A percentile compares a stretch with the other conserved stretches of the same genome.
phyloP scores from a whole-genome alignment of 1,140 invertebrate genomes.

The Neodiprion pinetum region DNA sequence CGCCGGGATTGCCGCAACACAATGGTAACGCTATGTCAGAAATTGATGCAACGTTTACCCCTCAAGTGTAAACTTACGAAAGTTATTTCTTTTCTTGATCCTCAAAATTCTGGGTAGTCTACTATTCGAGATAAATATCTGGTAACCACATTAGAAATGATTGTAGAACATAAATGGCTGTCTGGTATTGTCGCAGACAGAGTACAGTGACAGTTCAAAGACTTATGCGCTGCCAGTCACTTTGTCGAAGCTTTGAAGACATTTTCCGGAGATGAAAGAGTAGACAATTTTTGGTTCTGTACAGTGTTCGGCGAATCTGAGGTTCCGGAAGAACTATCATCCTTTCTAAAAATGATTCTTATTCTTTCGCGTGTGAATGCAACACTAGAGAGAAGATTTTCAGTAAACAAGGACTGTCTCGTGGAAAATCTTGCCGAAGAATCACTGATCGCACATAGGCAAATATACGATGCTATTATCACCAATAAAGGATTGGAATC shows the following conservation, averaged over 20 bases:
- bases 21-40: conserved; percentile 18
- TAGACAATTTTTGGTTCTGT: conserved; percentile 27
- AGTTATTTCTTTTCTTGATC: conserved; percentile 27
- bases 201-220: conserved; percentile 18
- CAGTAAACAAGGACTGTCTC: conserved; percentile 30
- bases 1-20: conserved; percentile 22
- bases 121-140: not conserved
- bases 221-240: conserved; percentile 1
- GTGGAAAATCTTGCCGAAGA: conserved; percentile 27
- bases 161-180: conserved; percentile 17
- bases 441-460: conserved; percentile 30
- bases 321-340: conserved; percentile 23
- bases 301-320: conserved; percentile 12
- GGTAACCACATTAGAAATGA: conserved; percentile 8
- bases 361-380: conserved; percentile 31
- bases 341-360: conserved; percentile 21
- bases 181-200: conserved; percentile 14
- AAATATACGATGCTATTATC: conserved; percentile 26
- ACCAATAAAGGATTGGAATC: conserved; percentile 19
- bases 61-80: conserved; percentile 17
- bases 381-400: conserved; percentile 30
- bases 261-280: conserved; percentile 13
- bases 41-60: conserved; percentile 19
- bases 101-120: conserved; percentile 12
- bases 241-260: conserved; percentile 10